Percentiles rank a stretch among this genome's conserved stretches.
phyloP scores from a whole-genome alignment of 2,113 vertebrate genomes.

The Parus major region DNA sequence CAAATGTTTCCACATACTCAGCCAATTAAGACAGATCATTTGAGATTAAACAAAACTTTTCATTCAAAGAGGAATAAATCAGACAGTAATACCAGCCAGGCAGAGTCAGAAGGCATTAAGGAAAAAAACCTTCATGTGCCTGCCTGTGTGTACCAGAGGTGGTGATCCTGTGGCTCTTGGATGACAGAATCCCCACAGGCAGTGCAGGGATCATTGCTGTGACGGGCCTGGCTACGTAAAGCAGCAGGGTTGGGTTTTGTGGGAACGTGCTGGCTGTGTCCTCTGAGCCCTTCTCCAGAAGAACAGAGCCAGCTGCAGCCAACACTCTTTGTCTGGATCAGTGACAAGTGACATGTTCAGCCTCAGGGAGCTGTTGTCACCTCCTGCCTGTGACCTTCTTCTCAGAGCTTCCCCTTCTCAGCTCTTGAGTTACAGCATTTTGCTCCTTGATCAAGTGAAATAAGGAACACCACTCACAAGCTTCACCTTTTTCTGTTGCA shows the following conservation, averaged over 20 bases:
- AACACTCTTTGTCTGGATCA: neutral
- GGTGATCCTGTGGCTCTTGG: neutral
- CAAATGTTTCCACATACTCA: slow-evolving; percentile 29
- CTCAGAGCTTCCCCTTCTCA: neutral
- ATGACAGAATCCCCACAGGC: neutral
- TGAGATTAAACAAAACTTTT: slow-evolving; percentile 39
- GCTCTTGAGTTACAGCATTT: neutral
- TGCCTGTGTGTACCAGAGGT: neutral
- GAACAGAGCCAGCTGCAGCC: neutral
- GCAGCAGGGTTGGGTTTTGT: neutral
- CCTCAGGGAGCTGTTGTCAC: neutral
- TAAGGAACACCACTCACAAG: neutral
- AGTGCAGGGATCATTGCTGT: accelerated
- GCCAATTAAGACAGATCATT: slow-evolving; percentile 32
- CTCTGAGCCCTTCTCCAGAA: neutral
- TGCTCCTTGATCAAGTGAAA: neutral
- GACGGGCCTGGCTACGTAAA: neutral
- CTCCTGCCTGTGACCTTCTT: neutral
- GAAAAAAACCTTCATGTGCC: neutral
- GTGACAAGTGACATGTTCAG: neutral
- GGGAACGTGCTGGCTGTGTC: neutral
- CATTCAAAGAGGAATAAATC: slow-evolving; percentile 20
- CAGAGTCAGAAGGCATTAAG: neutral
- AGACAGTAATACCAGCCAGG: neutral
- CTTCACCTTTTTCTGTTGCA: neutral